Evolutionary conservation across 2,888 invertebrate species (phyloP), one percentile per base, ranked within the genome.

Genomic region (Epinotia bilunana): DNA sequence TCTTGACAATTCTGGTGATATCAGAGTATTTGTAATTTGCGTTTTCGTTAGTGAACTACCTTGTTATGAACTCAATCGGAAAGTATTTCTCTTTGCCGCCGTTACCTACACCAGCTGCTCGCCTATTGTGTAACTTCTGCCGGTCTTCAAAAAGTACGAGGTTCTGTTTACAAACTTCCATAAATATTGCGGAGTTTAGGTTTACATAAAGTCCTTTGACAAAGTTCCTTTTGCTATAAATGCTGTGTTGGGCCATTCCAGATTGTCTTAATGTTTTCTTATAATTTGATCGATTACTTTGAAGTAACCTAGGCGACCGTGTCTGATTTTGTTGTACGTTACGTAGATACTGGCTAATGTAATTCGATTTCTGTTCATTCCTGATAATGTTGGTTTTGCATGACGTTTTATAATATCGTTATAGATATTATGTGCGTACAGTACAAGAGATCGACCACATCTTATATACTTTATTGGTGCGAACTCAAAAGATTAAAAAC

Each of bases 61-160:
- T 73, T 75, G 75, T 78, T 80, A 77, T 77, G 68, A 74, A 80
- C 77, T 79, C 72, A 80, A 81, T 79, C 77, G 77, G 67, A 78
- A 82, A 83, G 78, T 78, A 76, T 79, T 80, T 77, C 77, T 81
- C 81, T 82, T 82, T 82, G 80, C 78, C 71, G 61, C 73, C 64
- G 78, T 79, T 73, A 78, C 74, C 78, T 80, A 49, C 77, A 80
- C 77, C 77, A 72, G 69, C 68, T 77, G 77, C 69, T 77, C 63
- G 72, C 69, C 60, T 74, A 76, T 77, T 77, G 76, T 76, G 69
- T 68, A 81, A 81, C 77, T 82, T 82, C 82, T 78, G 79, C 79
- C 78, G 80, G 80, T 77, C 78, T 74, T 74, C 61, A 28, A 61
- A 71, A 71, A 71, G 71, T 71, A 61, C 65, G 60, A 65, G 60